Conservation (phyloP, 2,888 invertebrate genomes). For the Netelia fuscicornis region DNA sequence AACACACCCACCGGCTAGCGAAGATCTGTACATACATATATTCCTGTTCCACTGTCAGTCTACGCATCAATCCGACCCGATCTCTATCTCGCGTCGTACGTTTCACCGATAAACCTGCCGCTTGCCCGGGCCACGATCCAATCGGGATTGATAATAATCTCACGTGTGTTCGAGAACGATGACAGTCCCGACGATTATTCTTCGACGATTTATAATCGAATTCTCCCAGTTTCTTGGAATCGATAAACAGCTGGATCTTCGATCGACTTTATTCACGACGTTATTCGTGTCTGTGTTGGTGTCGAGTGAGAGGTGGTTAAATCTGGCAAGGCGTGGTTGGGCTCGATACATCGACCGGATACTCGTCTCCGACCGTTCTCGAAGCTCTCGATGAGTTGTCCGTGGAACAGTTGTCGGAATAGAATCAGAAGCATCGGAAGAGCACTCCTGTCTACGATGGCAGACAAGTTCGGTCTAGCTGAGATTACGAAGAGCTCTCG, state of each 20-base stretch:
- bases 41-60: conserved; percentile 59
- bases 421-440: conserved; percentile 23
- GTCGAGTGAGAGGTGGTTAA: conserved; percentile 6
- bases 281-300: not conserved
- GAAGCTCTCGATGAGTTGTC: conserved; percentile 29
- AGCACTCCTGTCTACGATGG: conserved; percentile 19
- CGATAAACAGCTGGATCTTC: conserved; percentile 7
- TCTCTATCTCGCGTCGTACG: conserved; percentile 54
- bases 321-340: conserved; percentile 2
- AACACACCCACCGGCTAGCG: not conserved
- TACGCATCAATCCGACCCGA: conserved; percentile 63
- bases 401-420: conserved; percentile 13
- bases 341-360: not conserved
- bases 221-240: conserved; percentile 46
- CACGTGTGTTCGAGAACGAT: conserved; percentile 49
- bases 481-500: conserved; percentile 46
- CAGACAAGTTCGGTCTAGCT: conserved; percentile 9
- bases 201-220: conserved; percentile 50
- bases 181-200: conserved; percentile 27
- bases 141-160: conserved; percentile 59
- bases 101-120: conserved; percentile 55
- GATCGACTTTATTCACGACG: conserved; percentile 23
- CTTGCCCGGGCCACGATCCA: conserved; percentile 43
- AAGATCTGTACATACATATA: conserved; percentile 5
- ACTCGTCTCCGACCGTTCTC: conserved; percentile 20